Base-by-base conservation (phyloP, 2,888 invertebrate species). In the Teleogryllus oceanicus region DNA sequence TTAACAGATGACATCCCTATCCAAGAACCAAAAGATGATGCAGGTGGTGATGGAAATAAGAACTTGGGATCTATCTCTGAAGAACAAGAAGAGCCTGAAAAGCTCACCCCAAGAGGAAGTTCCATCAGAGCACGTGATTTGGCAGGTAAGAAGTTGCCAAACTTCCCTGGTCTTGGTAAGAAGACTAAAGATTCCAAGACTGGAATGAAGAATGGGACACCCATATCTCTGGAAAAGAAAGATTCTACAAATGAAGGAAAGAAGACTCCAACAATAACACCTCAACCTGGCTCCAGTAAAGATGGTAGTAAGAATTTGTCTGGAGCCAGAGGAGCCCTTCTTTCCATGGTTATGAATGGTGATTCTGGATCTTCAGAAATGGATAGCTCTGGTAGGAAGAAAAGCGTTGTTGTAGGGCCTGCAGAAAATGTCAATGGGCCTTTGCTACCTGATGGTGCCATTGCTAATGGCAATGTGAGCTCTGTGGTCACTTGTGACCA, bases 1-100 rank as follows among this genome's bases (percentile, higher is more conserved):
- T 37, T 37, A 37, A 80, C 89, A 95, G 96, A 96, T 89, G 96
- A 96, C 88, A 96, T 96, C 88, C 96, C 95, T 77, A 96, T 96
- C 85, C 95, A 95, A 89, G 91, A 91, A 78, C 91, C 90, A 16
- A 92, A 92, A 85, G 90, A 90, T 80, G 88, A 89, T 13, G 83
- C 83, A 62, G 84, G 84, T 49, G 92, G 92, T 80, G 89, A 89
- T 2, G 89, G 89, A 76, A 89, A 89, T 81, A 82, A 81, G 80
- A 80, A 78, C 20, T 80, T 82, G 20, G 75, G 79, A 10, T 80
- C 80, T 49, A 81, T 81, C 75, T 80, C 78, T 49, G 80, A 80
- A 74, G 80, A 78, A 76, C 81, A 80, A 78, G 80, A 62, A 62
- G 80, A 78, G 51, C 79, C 78, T 51, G 74, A 74, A 79, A 78